Evolutionary conservation across 2,113 vertebrate species (phyloP).

Genomic region (Alexandromys fortis): DNA sequence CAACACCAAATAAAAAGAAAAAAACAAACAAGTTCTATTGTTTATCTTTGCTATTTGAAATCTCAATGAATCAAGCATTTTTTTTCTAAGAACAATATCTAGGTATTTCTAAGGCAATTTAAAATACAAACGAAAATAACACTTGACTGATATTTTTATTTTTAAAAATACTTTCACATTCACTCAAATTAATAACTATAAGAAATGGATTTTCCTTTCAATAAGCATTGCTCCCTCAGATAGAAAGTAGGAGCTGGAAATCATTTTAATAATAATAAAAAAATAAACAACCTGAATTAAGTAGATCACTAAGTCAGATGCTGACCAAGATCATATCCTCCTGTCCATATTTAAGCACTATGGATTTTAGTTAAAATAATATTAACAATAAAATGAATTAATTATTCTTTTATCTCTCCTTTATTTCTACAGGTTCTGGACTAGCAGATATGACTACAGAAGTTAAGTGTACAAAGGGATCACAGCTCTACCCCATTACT

Average conservation of each 20-base stretch:
- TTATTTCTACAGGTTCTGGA: neutral
- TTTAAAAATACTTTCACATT: neutral
- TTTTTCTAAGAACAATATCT: neutral
- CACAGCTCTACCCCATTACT: conserved; percentile 78
- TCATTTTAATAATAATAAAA: neutral
- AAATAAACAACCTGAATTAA: neutral
- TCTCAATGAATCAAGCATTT: neutral
- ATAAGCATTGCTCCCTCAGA: neutral
- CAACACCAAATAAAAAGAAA: neutral
- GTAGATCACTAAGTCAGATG: neutral
- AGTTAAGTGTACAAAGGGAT: conserved; percentile 68
- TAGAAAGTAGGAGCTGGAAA: neutral
- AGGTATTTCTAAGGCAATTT: neutral
- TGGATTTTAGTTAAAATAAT: conserved; percentile 10
- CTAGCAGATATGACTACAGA: conserved; percentile 56
- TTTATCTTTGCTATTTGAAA: conserved; percentile 29
- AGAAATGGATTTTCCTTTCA: neutral
- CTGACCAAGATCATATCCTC: neutral
- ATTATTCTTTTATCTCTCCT: neutral
- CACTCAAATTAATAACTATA: neutral
- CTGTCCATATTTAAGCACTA: conserved; percentile 8
- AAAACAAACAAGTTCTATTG: neutral
- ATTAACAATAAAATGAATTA: neutral
- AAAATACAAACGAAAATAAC: conserved; percentile 37
- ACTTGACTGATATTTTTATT: neutral